Percentiles rank a stretch among this genome's conserved stretches.
phyloP scores from a whole-genome alignment of 2,113 vertebrate genomes.

The Pteruthius melanotis region DNA sequence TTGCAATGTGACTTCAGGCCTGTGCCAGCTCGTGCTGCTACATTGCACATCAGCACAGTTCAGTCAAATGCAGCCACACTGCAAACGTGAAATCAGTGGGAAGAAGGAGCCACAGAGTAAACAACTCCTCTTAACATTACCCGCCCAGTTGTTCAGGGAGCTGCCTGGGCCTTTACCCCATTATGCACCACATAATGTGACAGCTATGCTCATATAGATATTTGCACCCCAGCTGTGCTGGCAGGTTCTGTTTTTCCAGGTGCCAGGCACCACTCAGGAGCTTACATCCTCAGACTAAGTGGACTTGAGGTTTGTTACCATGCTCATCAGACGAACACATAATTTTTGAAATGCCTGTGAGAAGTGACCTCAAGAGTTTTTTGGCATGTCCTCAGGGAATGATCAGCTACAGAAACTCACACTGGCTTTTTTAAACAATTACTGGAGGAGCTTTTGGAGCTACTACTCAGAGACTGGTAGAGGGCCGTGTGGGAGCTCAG shows the following conservation, averaged over 20 bases:
- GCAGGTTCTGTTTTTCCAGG: not conserved
- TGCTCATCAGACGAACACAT: not conserved
- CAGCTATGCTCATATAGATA: not conserved
- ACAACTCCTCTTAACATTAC: not conserved
- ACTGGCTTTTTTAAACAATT: not conserved
- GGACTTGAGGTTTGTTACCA: not conserved
- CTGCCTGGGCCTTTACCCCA: not conserved
- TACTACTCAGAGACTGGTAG: not conserved
- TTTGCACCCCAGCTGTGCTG: not conserved
- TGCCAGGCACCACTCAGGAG: not conserved
- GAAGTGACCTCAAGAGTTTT: not conserved
- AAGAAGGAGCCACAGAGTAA: not conserved
- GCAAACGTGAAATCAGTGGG: not conserved
- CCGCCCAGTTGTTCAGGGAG: not conserved
- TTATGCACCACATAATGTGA: not conserved
- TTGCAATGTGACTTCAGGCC: not conserved
- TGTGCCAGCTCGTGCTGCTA: not conserved
- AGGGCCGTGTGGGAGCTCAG: not conserved
- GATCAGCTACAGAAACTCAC: not conserved
- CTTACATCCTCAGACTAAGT: not conserved
- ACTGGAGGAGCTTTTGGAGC: not conserved
- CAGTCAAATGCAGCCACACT: fast-evolving
- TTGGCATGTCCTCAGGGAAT: not conserved
- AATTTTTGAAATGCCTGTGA: not conserved
- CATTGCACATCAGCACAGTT: not conserved